These are phyloP conservation scores for Cichladusa arquata DNA, from an alignment of 2,113 vertebrate genomes.

Conservation along the genomic window DNA sequence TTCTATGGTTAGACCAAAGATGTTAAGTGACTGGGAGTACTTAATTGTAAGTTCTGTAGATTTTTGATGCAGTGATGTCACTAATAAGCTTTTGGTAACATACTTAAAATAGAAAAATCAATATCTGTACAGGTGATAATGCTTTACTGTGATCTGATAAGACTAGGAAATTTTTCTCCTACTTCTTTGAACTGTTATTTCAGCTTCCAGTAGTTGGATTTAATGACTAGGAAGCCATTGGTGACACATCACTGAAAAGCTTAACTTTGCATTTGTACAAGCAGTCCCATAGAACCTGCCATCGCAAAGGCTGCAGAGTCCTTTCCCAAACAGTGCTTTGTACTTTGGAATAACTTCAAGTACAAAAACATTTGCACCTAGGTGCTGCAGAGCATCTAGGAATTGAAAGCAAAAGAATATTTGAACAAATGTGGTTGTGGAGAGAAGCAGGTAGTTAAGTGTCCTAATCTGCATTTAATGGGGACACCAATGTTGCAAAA, in stretches of 20 bases:
- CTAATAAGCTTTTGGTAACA: not conserved
- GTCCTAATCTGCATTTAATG: not conserved
- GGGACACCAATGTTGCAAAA: accelerated
- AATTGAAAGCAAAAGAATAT: not conserved
- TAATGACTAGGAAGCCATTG: not conserved
- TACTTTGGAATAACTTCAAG: not conserved
- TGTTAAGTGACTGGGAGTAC: not conserved
- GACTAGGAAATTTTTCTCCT: not conserved
- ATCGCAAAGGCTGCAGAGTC: not conserved
- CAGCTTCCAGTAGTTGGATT: not conserved
- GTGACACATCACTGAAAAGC: not conserved
- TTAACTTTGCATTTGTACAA: not conserved
- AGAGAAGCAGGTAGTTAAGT: not conserved
- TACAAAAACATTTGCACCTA: not conserved
- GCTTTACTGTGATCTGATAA: not conserved
- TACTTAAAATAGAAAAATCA: not conserved
- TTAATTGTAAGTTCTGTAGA: not conserved
- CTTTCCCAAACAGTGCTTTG: not conserved
- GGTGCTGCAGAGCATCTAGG: not conserved
- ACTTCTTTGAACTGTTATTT: not conserved
- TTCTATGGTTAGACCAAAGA: not conserved
- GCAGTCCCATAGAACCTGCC: not conserved
- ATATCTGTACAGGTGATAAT: not conserved
- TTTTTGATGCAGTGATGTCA: not conserved
- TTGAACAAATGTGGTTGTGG: not conserved